Percentiles rank a stretch among this genome's conserved stretches.
phyloP scores from a whole-genome alignment of 64 coral and sea anemone species.

The Exaiptasia diaphana region DNA sequence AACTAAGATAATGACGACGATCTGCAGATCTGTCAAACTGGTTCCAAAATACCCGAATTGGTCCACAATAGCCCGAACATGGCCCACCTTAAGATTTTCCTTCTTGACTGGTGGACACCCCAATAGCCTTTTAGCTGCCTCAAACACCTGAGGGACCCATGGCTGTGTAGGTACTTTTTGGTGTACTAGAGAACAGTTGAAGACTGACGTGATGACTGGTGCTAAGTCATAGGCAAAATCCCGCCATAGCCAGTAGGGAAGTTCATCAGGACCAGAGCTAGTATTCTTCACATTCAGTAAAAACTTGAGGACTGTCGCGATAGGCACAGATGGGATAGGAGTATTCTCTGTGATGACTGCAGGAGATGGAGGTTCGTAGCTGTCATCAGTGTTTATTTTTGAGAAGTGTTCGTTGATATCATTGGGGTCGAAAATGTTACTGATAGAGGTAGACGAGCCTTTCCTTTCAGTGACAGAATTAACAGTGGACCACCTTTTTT shows the following conservation, averaged over 20 bases:
- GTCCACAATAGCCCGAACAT: too few relatives aligned
- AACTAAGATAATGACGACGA: too few relatives aligned
- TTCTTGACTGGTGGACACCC: too few relatives aligned
- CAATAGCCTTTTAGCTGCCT: too few relatives aligned
- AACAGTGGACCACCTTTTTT: neutral
- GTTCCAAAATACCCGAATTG: too few relatives aligned
- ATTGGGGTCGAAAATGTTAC: neutral
- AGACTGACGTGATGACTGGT: conserved; percentile 19
- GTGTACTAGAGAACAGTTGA: conserved; percentile 12
- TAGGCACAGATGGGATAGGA: neutral
- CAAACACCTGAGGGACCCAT: too few relatives aligned
- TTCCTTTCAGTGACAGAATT: neutral
- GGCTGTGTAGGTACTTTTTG: conserved; percentile 20
- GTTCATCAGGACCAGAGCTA: conserved; percentile 30
- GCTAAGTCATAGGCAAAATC: conserved; percentile 44
- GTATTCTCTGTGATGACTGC: neutral
- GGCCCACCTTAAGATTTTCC: too few relatives aligned
- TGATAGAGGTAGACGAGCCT: neutral
- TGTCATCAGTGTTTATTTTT: neutral
- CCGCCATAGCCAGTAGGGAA: conserved; percentile 48
- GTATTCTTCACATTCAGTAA: conserved; percentile 22
- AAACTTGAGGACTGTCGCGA: neutral
- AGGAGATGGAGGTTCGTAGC: neutral
- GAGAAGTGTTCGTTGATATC: conserved; percentile 6
- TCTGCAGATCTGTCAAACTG: too few relatives aligned